Base-by-base conservation (phyloP, 2,888 invertebrate genomes). In the Silvanus unidentatus region DNA sequence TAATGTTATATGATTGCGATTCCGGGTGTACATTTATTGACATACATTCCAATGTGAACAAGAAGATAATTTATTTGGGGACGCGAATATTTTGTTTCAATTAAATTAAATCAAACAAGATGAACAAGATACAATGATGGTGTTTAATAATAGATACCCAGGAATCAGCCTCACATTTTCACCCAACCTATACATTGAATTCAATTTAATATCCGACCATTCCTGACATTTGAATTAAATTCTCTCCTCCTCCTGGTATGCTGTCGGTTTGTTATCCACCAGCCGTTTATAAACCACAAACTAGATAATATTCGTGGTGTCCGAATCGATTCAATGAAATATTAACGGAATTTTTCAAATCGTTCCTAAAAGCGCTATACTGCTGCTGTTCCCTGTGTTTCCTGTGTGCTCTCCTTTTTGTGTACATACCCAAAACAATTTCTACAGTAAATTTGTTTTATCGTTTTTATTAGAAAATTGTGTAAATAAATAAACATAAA, bases 201-300 rank as follows among this genome's bases (percentile, higher is more conserved):
- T 32, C 32, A 32, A 32, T 32, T 32, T 32, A 32, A 32, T 32
- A 32, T 32, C 32, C 32, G 32, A 12, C 32, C 54, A 48, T 39
- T 48, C 48, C 53, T 55, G 57, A 58, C 57, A 51, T 57, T 57
- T 53, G 57, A 57, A 58, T 58, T 58, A 55, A 58, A 58, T 58
- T 57, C 53, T 38, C 16, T 41, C 36, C 48, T 49, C 3, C 22
- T 22, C 4, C 50, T 48, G 44, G 44, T 47, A 28, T 49, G 49
- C 44, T 48, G 42, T 44, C 47, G 49, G 49, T 44, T 48, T 50
- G 49, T 44, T 48, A 52, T 52, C 48, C 48, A 40, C 45, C n/a
- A 22, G 8, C 47, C 49, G 48, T 46, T 49, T 50, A 48, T 43
- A 45, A 52, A 48, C 52, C 48, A 27, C 45, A 45, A 22, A 12